A percentile compares a stretch with the other conserved stretches of the same genome.
Evolutionary conservation across 1,140 invertebrate genomes (phyloP).

Genomic region (Dryas iulia): DNA sequence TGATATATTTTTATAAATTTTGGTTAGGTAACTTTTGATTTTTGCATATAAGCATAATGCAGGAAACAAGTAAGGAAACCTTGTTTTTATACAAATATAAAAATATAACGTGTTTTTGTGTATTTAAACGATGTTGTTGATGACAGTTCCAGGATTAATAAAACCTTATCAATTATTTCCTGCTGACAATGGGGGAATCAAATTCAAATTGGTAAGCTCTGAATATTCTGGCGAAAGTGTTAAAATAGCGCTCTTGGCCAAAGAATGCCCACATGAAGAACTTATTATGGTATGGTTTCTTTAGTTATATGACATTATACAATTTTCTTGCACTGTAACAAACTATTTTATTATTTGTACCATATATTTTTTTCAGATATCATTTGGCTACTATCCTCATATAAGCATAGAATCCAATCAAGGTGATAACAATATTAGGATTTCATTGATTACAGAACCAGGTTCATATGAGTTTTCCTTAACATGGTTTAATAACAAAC

Average conservation of each 20-base stretch:
- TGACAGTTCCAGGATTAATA: conserved; percentile 26
- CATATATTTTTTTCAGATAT: background rate
- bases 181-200: conserved; percentile 40
- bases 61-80: background rate
- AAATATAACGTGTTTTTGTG: background rate
- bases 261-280: conserved; percentile 30
- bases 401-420: background rate
- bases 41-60: no score
- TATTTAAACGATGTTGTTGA: background rate
- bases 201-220: conserved; percentile 33
- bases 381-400: background rate
- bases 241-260: conserved; percentile 24
- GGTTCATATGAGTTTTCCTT: conserved; percentile 33
- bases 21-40: no score
- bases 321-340: no score
- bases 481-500: conserved; percentile 36
- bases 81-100: background rate
- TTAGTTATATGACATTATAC: no score
- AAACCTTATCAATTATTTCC: conserved; percentile 28
- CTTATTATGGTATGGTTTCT: conserved; percentile 30
- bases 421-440: background rate
- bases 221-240: background rate
- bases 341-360: no score
- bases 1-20: background rate
- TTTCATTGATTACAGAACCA: background rate